Conservation (phyloP, 2,888 invertebrate species). For the Adelognathus sp. region DNA sequence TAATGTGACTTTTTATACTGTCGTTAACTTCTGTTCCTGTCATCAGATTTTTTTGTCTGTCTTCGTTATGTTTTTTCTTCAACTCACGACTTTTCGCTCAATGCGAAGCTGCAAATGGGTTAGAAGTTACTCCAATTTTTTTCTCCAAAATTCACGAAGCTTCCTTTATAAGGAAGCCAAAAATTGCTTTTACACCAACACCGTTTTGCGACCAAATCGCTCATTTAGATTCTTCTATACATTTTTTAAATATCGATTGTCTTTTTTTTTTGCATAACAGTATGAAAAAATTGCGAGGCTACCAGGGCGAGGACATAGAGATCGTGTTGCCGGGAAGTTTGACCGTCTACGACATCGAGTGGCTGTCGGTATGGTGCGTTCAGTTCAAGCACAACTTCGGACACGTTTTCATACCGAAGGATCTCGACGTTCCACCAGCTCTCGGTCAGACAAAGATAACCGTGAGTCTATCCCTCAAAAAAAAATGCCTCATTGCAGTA, state of each 20-base stretch:
- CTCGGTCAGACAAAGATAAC: slow-evolving; percentile 95
- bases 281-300: slow-evolving; percentile 89
- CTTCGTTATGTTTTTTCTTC: background rate
- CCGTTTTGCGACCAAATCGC: no score
- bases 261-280: slow-evolving; percentile 76
- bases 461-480: slow-evolving; percentile 83
- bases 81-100: no score
- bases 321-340: slow-evolving; percentile 92
- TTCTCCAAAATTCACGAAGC: no score
- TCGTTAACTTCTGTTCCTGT: no score
- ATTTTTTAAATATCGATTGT: background rate
- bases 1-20: no score
- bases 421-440: slow-evolving; percentile 94
- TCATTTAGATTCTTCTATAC: background rate
- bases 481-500: background rate
- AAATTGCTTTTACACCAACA: no score
- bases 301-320: slow-evolving; percentile 96
- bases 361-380: slow-evolving; percentile 96
- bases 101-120: no score
- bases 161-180: no score
- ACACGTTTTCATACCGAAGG: slow-evolving; percentile 92
- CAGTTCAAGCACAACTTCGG: slow-evolving; percentile 95
- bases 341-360: slow-evolving; percentile 95
- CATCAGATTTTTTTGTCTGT: no score
- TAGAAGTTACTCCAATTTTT: no score